Evolutionary conservation across 2,113 vertebrate species (phyloP), one percentile per base, ranked within the genome.

Genomic region (Coturnix japonica): DNA sequence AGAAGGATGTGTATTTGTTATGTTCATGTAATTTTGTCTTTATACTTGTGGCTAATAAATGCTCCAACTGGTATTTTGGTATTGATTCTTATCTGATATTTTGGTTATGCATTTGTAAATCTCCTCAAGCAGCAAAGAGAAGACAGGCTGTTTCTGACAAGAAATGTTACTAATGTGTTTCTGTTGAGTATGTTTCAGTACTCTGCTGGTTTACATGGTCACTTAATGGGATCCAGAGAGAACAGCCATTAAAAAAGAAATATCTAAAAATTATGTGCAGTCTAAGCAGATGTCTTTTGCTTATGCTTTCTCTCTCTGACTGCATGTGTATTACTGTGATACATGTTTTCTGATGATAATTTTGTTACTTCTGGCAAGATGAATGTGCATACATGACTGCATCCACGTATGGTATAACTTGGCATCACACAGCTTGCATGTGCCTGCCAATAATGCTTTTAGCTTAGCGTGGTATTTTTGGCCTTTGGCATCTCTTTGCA

Each of bases 91-190:
- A 21, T 30, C 9, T 67, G 23, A 17, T 76, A 20, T 13, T 88
- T 91, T 33, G 22, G 16, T 91, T 87, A 44, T 90, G 59, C 57
- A 35, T 82, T 89, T 90, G 6, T 7, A 13, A 5, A 9, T 89
- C 28, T 93, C 19, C 19, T 53, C 31, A 41, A 63, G 69, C 71
- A 88, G 12, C 47, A 82, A 71, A 73, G 43, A 64, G 56, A 94
- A 85, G 0, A 1, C 30, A 59, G 89, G 78, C 56, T 78, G 26
- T 4, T 30, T 64, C 4, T 70, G 60, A 71, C 43, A 30, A 75
- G 43, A 91, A 92, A 72, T 35, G 44, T 53, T 91, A 57, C 54
- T 87, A 39, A 82, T 70, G 88, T n/a, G 41, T 75, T 93, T 95
- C 53, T 65, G 23, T 44, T 82, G 77, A 87, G 75, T 86, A 57